These are phyloP conservation scores for Corapipo altera DNA, from an alignment of 2,113 vertebrate genomes.

Conservation along the genomic window DNA sequence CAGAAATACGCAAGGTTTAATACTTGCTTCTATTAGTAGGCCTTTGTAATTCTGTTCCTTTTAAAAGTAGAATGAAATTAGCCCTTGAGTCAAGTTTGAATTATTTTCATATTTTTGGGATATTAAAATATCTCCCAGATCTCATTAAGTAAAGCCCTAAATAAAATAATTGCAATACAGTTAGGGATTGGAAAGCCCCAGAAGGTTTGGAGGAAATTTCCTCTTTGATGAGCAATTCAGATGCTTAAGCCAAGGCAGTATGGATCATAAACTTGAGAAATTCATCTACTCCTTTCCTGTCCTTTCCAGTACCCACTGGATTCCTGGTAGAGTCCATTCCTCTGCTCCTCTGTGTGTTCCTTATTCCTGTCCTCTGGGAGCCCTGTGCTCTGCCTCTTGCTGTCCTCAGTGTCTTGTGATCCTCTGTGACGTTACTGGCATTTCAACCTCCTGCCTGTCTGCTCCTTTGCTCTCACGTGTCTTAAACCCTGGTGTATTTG, in stretches of 20 bases:
- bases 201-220: slow-evolving; percentile 60
- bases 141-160: slow-evolving; percentile 77
- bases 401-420: not conserved
- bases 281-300: not conserved
- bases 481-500: not conserved
- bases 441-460: not conserved
- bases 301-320: not conserved
- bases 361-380: not conserved
- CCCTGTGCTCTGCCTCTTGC: not conserved
- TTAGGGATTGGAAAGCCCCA: slow-evolving; percentile 67
- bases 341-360: not conserved
- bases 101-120: slow-evolving; percentile 74
- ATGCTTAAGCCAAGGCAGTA: not conserved
- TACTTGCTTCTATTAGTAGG: not conserved
- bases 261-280: not conserved
- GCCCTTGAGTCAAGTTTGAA: slow-evolving; percentile 78
- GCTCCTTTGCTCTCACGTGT: not conserved
- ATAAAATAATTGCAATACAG: slow-evolving; percentile 74
- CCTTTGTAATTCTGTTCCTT: slow-evolving; percentile 11
- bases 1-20: not conserved
- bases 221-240: slow-evolving; percentile 25
- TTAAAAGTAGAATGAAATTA: slow-evolving; percentile 76
- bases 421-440: not conserved
- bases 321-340: not conserved
- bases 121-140: slow-evolving; percentile 77